Evolutionary conservation across 2,113 vertebrate genomes (phyloP).

Genomic region (Thomomys bottae): DNA sequence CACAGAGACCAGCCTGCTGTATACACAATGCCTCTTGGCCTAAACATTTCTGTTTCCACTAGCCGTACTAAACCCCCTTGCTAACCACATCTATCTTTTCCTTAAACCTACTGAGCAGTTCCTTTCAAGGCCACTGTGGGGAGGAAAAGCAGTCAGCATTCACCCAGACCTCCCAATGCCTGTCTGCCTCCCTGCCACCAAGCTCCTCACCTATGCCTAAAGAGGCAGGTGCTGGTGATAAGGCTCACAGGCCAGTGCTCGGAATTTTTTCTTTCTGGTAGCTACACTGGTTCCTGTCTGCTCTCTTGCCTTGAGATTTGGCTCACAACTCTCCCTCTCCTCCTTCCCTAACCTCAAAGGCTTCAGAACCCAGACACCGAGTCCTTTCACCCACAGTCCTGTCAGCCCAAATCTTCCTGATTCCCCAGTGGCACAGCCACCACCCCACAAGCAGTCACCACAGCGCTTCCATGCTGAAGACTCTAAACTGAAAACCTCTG

Average conservation of each 20-base stretch:
- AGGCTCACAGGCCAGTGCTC: background rate
- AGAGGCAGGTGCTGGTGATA: background rate
- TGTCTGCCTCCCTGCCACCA: background rate
- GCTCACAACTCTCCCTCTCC: background rate
- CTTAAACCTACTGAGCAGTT: background rate
- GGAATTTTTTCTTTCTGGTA: background rate
- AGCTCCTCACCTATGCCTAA: background rate
- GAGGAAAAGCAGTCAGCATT: fast-evolving
- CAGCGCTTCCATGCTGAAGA: background rate
- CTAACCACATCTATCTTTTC: background rate
- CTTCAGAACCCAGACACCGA: background rate
- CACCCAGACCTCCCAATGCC: background rate
- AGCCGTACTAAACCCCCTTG: background rate
- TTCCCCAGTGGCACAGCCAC: background rate
- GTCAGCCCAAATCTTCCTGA: background rate
- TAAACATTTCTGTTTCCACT: background rate
- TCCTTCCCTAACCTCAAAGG: background rate
- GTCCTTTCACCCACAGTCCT: background rate
- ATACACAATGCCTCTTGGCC: background rate
- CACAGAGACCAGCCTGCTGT: background rate
- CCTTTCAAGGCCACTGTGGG: background rate
- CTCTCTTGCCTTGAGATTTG: background rate
- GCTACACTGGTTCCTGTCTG: background rate
- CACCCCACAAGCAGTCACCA: background rate
- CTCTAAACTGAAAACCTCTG: background rate